A percentile compares a stretch with the other conserved stretches of the same genome.
phyloP scores from a whole-genome alignment of 2,797 vertebrate genomes.

The Hippocampus kuda region DNA sequence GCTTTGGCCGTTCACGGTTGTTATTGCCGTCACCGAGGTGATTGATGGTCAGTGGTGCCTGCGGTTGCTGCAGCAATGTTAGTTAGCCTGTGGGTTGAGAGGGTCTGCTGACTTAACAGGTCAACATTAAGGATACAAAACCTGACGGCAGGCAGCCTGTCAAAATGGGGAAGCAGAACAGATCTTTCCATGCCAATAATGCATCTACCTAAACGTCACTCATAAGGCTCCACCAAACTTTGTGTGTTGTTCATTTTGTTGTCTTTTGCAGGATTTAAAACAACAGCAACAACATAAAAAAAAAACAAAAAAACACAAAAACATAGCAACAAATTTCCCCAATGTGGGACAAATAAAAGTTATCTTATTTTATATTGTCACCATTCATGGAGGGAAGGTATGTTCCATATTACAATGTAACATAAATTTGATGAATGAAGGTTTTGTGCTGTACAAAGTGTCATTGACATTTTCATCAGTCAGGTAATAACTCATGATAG shows the following conservation, averaged over 20 bases:
- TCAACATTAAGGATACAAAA: conserved; percentile 31
- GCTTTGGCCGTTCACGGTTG: conserved; percentile 9
- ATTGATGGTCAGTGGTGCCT: conserved; percentile 16
- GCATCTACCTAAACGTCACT: neutral
- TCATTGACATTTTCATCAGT: no score
- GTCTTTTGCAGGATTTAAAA: neutral
- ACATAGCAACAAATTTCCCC: no score
- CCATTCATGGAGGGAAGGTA: no score
- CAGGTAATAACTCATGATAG: no score
- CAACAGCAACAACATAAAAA: no score
- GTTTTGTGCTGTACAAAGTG: neutral
- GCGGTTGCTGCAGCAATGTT: conserved; percentile 13
- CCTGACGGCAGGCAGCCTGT: conserved; percentile 23
- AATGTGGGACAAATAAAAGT: no score
- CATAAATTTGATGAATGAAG: neutral
- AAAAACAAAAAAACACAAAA: no score
- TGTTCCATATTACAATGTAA: neutral
- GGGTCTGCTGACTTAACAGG: conserved; percentile 36
- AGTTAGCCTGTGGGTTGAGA: conserved; percentile 12
- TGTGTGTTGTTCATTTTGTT: neutral
- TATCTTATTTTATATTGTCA: no score
- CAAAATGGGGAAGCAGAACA: conserved; percentile 8
- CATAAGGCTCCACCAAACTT: no score
- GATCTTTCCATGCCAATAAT: neutral
- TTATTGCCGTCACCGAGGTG: conserved; percentile 10